Base-by-base conservation (phyloP, 2,113 vertebrate species). In the Scytalopus superciliaris region DNA sequence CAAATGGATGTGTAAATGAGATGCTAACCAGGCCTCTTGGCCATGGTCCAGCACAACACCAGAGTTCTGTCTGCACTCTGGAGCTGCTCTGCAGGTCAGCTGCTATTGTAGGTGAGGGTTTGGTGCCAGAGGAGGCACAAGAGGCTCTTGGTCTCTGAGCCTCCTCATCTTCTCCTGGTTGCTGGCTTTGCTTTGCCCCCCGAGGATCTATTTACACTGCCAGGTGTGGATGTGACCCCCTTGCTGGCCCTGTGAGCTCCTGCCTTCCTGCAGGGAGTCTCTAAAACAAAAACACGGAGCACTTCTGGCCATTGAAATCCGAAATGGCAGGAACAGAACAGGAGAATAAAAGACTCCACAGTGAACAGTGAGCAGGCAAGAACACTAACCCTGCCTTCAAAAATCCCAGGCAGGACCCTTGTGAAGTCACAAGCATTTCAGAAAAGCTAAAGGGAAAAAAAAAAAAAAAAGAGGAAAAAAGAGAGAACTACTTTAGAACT, bases 401-500 rank as follows among this genome's bases (percentile, higher is more conserved):
- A 86, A 76, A 45, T 52, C 66, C 79, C 77, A 84, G 87, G 56
- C 52, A 47, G 66, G 72, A 82, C 49, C 47, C 47, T 57, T 74
- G 27, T 69, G 77, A 91, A 93, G 84, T 45, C 87, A 84, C 56
- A 78, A 87, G 66, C 3, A 0, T 68, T 81, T 74, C 47, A 47
- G 42, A 59, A 87, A 87, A 91, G 64, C 19, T 4, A 35, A 47
- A 64, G 56, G 44, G 28, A 68, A 19, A 68, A 45, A 53, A 52
- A 68, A 19, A 68, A 45, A 53, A 52, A 55, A 68, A 62, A 49
- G 16, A 27, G 23, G 10, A 31, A 64, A 66, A 53, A 49, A 68
- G 40, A 88, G 10, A 89, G 45, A 66, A 77, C 7, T 39, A 3
- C 60, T 94, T 96, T 31, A 91, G 90, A 94, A 75, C 30, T 50